Conservation (phyloP, 2,888 invertebrate species). For the Drosophila nigricruria region DNA sequence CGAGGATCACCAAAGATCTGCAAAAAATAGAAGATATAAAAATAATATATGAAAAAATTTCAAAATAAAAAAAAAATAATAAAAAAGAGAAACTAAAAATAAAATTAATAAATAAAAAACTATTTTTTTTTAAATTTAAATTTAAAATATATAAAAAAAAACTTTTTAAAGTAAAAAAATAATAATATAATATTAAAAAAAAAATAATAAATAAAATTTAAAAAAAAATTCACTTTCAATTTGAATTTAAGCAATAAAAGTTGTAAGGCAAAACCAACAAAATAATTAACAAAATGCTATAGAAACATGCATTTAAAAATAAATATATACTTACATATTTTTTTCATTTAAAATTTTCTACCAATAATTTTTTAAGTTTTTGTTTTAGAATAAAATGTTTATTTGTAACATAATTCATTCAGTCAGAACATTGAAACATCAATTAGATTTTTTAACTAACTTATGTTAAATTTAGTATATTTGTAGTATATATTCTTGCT, state of each 20-base stretch:
- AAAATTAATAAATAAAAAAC: slow-evolving; percentile 5
- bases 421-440: slow-evolving; percentile 77
- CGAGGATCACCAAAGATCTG: slow-evolving; percentile 84
- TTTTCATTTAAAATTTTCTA: slow-evolving; percentile 3
- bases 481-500: slow-evolving; percentile 9
- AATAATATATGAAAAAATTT: slow-evolving; percentile 11
- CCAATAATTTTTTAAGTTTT: slow-evolving; percentile 2
- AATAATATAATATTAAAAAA: no score
- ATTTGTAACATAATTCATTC: slow-evolving; percentile 75
- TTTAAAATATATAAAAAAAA: slow-evolving; percentile 6
- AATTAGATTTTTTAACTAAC: slow-evolving; percentile 74
- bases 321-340: slow-evolving; percentile 34
- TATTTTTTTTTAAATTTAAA: background rate
- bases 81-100: background rate
- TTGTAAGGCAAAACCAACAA: slow-evolving; percentile 39
- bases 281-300: slow-evolving; percentile 37
- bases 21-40: slow-evolving; percentile 49
- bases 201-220: no score
- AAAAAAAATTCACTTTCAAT: no score
- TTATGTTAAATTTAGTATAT: slow-evolving; percentile 53
- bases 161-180: background rate
- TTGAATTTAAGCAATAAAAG: background rate
- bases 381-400: slow-evolving; percentile 70
- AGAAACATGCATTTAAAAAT: slow-evolving; percentile 30
- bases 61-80: slow-evolving; percentile 4